Percentiles rank a stretch among this genome's conserved stretches.
These are phyloP conservation scores for Nomia melanderi DNA, from an alignment of 1,140 invertebrate species.

Conservation along the genomic window DNA sequence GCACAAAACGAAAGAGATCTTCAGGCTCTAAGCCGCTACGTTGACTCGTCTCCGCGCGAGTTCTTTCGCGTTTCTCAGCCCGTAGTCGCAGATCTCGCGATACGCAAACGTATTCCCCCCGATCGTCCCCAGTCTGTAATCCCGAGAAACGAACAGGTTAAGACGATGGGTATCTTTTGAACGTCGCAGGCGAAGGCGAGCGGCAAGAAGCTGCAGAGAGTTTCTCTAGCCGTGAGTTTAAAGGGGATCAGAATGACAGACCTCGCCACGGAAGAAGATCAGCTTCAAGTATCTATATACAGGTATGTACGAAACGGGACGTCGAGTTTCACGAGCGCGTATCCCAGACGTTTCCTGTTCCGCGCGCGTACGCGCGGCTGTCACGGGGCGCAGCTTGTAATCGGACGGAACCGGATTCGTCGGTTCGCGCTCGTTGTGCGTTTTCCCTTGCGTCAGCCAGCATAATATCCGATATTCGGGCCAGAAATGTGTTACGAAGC, in stretches of 20 bases:
- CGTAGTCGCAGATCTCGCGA: too few relatives aligned
- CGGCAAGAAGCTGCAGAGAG: conserved; percentile 87
- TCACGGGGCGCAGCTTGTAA: conserved; percentile 34
- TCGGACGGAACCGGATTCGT: conserved; percentile 34
- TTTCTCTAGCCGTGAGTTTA: conserved; percentile 87
- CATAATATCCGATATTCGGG: conserved; percentile 35
- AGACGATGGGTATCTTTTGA: too few relatives aligned
- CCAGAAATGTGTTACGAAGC: conserved; percentile 35
- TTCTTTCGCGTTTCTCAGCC: too few relatives aligned
- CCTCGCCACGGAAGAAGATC: conserved; percentile 85
- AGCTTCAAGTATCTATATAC: conserved; percentile 91
- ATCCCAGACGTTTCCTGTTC: conserved; percentile 13
- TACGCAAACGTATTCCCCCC: too few relatives aligned
- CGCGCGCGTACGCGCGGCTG: background rate
- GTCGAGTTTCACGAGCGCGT: background rate
- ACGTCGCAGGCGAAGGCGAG: conserved; percentile 84
- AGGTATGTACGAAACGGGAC: conserved; percentile 81
- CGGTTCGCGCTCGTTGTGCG: conserved; percentile 12
- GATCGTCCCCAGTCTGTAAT: too few relatives aligned
- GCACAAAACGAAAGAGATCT: too few relatives aligned
- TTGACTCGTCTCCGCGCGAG: too few relatives aligned
- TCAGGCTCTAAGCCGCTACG: too few relatives aligned
- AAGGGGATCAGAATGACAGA: conserved; percentile 89
- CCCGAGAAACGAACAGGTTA: too few relatives aligned
- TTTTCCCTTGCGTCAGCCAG: conserved; percentile 7